Evolutionary conservation across 2,888 invertebrate genomes (phyloP).

Genomic region (Chromoteleia sp.): DNA sequence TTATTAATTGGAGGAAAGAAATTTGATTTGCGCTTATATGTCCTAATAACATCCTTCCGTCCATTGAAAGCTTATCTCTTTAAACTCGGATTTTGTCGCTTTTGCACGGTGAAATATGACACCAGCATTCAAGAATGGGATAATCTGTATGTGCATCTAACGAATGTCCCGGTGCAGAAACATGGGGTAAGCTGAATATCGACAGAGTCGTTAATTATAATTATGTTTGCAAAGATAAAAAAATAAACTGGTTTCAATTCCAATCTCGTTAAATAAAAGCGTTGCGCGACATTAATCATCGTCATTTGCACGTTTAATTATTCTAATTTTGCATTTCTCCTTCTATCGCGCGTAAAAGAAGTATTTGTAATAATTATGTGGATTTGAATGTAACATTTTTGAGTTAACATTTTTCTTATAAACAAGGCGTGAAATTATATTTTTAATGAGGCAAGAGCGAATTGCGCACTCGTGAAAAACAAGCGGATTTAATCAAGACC

Average conservation of each 20-base stretch:
- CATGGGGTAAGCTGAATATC: constrained; percentile 89
- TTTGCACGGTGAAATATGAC: constrained; percentile 98
- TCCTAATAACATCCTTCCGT: constrained; percentile 96
- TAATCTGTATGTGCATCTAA: constrained; percentile 97
- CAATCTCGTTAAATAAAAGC: constrained; percentile 62
- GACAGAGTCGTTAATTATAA: constrained; percentile 59
- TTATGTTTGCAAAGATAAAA: constrained; percentile 18
- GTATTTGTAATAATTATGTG: constrained; percentile 50
- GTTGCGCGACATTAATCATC: constrained; percentile 60
- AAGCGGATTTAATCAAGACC: constrained; percentile 16
- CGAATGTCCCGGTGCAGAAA: constrained; percentile 99
- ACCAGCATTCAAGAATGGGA: constrained; percentile 94
- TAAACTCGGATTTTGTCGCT: constrained; percentile 96
- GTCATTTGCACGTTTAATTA: constrained; percentile 56
- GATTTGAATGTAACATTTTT: constrained; percentile 14
- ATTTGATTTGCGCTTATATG: constrained; percentile 96
- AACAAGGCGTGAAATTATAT: constrained; percentile 29
- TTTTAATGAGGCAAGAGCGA: constrained; percentile 52
- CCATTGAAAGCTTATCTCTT: constrained; percentile 97
- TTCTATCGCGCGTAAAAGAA: constrained; percentile 18
- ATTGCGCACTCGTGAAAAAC: constrained; percentile 21
- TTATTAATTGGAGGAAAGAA: constrained; percentile 97
- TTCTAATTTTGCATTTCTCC: constrained; percentile 45
- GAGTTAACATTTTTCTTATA: constrained; percentile 17
- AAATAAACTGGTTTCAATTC: constrained; percentile 48